Conservation (phyloP, 2,888 invertebrate species). For the Euproctis similis region DNA sequence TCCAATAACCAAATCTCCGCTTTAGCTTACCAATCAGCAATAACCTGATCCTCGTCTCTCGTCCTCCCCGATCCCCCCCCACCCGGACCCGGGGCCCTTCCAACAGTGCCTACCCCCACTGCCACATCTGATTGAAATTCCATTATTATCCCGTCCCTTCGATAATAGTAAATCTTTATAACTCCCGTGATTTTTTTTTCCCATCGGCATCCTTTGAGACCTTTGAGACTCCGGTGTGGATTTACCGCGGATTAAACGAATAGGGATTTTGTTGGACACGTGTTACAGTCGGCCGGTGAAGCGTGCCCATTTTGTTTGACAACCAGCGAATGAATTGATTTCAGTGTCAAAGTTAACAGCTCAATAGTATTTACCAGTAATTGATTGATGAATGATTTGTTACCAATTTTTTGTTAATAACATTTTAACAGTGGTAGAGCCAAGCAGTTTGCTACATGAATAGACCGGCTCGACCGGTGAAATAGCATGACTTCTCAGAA, state of each 20-base stretch:
- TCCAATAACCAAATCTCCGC: constrained; percentile 21
- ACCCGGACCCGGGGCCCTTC: no score
- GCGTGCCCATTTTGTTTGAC: neutral
- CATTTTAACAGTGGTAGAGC: no score
- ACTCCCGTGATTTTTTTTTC: constrained; percentile 56
- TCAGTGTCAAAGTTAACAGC: no score
- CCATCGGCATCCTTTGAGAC: constrained; percentile 42
- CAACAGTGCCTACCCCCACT: no score
- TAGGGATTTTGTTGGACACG: constrained; percentile 16
- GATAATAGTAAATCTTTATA: constrained; percentile 59
- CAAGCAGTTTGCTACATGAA: no score
- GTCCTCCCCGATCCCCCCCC: constrained; percentile 10
- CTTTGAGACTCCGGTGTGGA: constrained; percentile 50
- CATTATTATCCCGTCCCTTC: constrained; percentile 63
- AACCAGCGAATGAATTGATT: no score
- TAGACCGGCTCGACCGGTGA: no score
- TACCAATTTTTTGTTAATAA: neutral
- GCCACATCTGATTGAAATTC: constrained; percentile 68
- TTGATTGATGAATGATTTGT: neutral
- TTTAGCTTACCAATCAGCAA: constrained; percentile 30
- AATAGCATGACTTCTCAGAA: no score
- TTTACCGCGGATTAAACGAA: constrained; percentile 45
- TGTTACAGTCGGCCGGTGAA: constrained; percentile 1
- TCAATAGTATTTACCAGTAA: no score
- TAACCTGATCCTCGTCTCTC: constrained; percentile 15